These are phyloP conservation scores for Saccostrea glomerata DNA, from an alignment of 1,140 invertebrate species.

Conservation along the genomic window DNA sequence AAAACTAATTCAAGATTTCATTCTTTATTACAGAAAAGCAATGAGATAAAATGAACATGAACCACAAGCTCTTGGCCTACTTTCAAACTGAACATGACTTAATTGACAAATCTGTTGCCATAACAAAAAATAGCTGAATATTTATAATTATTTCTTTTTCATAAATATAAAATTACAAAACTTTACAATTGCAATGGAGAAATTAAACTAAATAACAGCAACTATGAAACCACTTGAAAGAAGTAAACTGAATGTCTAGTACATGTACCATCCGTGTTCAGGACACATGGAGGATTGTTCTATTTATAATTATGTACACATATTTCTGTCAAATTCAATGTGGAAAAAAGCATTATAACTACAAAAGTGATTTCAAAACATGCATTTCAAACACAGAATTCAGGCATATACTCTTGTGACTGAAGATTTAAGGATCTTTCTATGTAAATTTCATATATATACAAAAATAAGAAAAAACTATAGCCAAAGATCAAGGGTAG, in stretches of 20 bases:
- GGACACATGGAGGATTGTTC: not conserved
- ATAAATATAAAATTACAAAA: not conserved
- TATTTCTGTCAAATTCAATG: too few relatives aligned
- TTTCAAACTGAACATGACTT: not conserved
- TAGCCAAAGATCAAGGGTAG: not conserved
- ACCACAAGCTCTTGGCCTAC: conserved; percentile 11
- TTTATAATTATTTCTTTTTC: not conserved
- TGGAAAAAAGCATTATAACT: not conserved
- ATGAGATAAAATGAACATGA: conserved; percentile 34
- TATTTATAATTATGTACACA: not conserved
- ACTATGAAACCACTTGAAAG: not conserved
- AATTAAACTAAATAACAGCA: not conserved
- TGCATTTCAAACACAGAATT: not conserved
- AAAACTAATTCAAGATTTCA: conserved; percentile 15
- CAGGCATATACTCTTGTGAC: not conserved
- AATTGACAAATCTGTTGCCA: not conserved
- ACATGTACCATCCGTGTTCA: not conserved
- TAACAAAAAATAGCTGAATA: not conserved
- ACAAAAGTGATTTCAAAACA: not conserved
- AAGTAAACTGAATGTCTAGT: not conserved
- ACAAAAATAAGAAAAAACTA: not conserved
- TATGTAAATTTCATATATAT: not conserved
- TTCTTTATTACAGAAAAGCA: conserved; percentile 36
- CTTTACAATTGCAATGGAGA: not conserved
- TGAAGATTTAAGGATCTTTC: not conserved